A percentile compares a stretch with the other conserved stretches of the same genome.
Conservation (phyloP, 2,888 invertebrate genomes). For the Portevinia maculata region DNA sequence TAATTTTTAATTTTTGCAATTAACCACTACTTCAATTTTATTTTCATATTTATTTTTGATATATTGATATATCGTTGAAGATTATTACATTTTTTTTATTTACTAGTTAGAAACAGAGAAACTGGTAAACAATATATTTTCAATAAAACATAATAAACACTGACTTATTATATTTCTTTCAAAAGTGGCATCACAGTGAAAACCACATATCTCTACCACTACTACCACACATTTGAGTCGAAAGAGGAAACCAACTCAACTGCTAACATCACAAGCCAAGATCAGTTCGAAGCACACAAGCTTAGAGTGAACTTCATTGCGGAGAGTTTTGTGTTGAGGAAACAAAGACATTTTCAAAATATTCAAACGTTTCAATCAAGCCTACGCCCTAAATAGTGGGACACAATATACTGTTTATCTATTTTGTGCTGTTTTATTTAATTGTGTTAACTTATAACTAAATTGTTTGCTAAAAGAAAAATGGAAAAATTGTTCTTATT, state of each 20-base stretch:
- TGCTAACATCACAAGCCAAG: constrained; percentile 27
- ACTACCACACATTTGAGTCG: constrained; percentile 43
- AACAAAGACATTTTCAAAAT: not conserved
- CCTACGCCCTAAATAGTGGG: constrained; percentile 19
- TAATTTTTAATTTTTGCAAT: too few relatives aligned
- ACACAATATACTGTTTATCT: constrained; percentile 7
- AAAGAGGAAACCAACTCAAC: constrained; percentile 52
- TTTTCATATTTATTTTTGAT: too few relatives aligned
- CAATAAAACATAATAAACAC: not conserved
- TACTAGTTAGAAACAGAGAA: not conserved
- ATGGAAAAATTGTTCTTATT: constrained; percentile 44
- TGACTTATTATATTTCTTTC: not conserved
- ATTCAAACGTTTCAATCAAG: not conserved
- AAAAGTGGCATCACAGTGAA: constrained; percentile 59
- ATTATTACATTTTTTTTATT: too few relatives aligned
- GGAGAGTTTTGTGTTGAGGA: constrained; percentile 13
- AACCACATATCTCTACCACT: constrained; percentile 2
- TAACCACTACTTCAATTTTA: too few relatives aligned
- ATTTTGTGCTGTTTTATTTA: not conserved
- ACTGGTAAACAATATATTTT: not conserved
- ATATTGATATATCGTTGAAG: too few relatives aligned
- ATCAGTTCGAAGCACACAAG: constrained; percentile 59
- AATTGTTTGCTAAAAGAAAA: constrained; percentile 19
- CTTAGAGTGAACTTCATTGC: constrained; percentile 55
- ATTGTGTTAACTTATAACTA: constrained; percentile 8